Conservation (phyloP, 2,113 vertebrate genomes). For the Rhodinocichla rosea region DNA sequence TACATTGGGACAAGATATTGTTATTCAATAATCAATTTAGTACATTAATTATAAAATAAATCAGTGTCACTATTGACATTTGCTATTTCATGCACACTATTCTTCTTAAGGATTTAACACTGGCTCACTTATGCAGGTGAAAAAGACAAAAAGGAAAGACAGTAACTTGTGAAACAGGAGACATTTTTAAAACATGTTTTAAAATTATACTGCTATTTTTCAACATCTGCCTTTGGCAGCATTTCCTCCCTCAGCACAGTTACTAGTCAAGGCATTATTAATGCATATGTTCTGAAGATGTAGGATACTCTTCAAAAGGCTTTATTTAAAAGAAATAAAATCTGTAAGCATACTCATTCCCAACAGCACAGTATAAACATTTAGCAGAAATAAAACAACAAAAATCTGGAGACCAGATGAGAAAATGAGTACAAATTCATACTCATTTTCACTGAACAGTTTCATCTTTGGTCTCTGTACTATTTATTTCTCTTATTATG, state of each 20-base stretch:
- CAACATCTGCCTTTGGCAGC: constrained; percentile 18
- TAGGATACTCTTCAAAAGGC: not conserved
- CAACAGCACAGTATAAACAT: not conserved
- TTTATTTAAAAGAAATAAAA: constrained; percentile 52
- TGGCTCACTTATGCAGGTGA: not conserved
- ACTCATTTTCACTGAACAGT: not conserved
- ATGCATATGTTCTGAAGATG: not conserved
- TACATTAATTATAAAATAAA: not conserved
- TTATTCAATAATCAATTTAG: not conserved
- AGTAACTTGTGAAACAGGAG: not conserved
- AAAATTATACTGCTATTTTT: not conserved
- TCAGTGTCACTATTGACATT: not conserved
- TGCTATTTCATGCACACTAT: not conserved
- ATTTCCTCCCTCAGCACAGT: not conserved
- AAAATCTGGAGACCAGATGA: not conserved
- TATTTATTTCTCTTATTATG: not conserved
- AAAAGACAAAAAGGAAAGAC: not conserved
- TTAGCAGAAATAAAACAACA: constrained; percentile 16
- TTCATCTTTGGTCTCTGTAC: not conserved
- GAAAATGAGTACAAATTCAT: not conserved
- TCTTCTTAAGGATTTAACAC: not conserved
- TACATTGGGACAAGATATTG: not conserved
- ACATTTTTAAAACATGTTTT: constrained; percentile 13
- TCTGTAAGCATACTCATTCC: constrained; percentile 3
- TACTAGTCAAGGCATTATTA: constrained; percentile 13